These are phyloP conservation scores for Corticium candelabrum DNA, from an alignment of 37 sponge, comb jelly and placozoan genomes.

Conservation along the genomic window DNA sequence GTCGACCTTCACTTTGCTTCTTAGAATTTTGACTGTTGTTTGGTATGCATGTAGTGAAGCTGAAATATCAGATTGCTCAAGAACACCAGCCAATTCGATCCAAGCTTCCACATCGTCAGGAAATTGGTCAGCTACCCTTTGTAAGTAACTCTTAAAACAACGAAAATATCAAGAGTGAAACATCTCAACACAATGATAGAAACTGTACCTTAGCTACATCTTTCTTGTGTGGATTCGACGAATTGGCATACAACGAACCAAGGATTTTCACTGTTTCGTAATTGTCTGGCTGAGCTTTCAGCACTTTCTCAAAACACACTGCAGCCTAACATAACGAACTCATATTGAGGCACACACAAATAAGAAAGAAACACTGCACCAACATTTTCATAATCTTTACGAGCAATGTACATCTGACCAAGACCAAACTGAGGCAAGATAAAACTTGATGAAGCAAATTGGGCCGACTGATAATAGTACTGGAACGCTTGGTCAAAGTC, in stretches of 20 bases:
- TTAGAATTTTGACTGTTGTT: constrained; percentile 67
- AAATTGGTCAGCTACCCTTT: constrained; percentile 73
- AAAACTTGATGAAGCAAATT: constrained; percentile 86
- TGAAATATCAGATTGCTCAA: constrained; percentile 54
- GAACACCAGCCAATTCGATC: constrained; percentile 92
- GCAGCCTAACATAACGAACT: constrained; percentile 36
- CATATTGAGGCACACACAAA: no score
- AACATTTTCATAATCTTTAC: constrained; percentile 60
- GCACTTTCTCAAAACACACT: constrained; percentile 90
- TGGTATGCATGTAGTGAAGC: constrained; percentile 74
- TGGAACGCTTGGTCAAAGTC: constrained; percentile 96
- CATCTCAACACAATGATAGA: background rate
- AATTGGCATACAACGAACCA: constrained; percentile 78
- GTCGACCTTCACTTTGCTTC: constrained; percentile 61
- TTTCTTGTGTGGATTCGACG: constrained; percentile 54
- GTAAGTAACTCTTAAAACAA: constrained; percentile 26
- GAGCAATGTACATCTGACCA: constrained; percentile 92
- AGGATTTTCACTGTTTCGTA: constrained; percentile 97
- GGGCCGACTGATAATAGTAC: constrained; percentile 97
- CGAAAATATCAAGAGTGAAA: background rate
- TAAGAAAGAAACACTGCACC: no score
- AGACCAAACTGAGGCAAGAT: constrained; percentile 91
- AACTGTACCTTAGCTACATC: constrained; percentile 57
- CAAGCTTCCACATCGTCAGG: constrained; percentile 98
- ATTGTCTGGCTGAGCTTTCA: constrained; percentile 71